A percentile compares a stretch with the other conserved stretches of the same genome.
Conservation (phyloP, 2,888 invertebrate genomes). For the Helicoverpa assulta region DNA sequence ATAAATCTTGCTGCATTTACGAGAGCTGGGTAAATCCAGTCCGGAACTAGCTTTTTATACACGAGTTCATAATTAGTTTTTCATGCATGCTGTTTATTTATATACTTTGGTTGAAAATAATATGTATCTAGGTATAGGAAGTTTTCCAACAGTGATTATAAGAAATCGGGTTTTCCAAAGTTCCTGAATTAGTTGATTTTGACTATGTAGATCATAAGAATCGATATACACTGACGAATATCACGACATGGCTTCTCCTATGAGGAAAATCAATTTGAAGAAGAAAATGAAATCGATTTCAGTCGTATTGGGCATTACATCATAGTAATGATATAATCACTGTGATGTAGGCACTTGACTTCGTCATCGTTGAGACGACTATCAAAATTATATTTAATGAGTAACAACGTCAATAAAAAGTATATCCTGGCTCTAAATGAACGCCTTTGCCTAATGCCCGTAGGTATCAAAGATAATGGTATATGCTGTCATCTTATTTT, state of each 20-base stretch:
- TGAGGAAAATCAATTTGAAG: slow-evolving; percentile 37
- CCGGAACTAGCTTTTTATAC: slow-evolving; percentile 58
- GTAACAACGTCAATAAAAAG: slow-evolving; percentile 45
- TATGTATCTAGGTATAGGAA: not conserved
- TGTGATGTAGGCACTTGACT: slow-evolving; percentile 25
- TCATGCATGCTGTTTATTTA: slow-evolving; percentile 31
- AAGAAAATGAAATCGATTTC: slow-evolving; percentile 27
- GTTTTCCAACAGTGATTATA: not conserved
- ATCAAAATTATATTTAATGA: slow-evolving; percentile 53
- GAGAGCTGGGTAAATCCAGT: slow-evolving; percentile 62
- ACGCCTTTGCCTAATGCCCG: slow-evolving; percentile 24
- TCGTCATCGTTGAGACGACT: slow-evolving; percentile 42
- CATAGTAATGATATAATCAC: slow-evolving; percentile 44
- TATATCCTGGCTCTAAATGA: slow-evolving; percentile 38
- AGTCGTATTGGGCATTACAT: slow-evolving; percentile 32
- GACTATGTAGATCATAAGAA: not conserved
- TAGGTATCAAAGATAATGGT: slow-evolving; percentile 34
- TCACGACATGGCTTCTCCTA: slow-evolving; percentile 4
- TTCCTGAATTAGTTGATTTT: not conserved
- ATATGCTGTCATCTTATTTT: slow-evolving; percentile 35
- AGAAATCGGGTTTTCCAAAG: not conserved
- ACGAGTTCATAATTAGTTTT: slow-evolving; percentile 39
- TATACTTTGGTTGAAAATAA: not conserved
- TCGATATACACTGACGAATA: not conserved
- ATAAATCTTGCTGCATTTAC: slow-evolving; percentile 53